These are phyloP conservation scores for Toxotes lorentzi DNA, from an alignment of 2,797 vertebrate genomes.

Conservation along the genomic window DNA sequence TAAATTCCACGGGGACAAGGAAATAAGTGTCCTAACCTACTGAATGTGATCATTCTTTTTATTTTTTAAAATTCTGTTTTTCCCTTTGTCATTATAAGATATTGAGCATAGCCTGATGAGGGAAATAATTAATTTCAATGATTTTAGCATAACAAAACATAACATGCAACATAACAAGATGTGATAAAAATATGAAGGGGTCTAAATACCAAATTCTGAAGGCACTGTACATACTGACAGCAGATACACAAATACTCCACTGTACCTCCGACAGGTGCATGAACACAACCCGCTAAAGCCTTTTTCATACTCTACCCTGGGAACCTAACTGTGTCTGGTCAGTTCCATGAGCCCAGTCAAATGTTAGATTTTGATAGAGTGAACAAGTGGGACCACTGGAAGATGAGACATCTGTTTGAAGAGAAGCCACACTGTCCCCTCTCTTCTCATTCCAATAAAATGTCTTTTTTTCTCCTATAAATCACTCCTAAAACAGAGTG, in stretches of 20 bases:
- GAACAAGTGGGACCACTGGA: conserved; percentile 56
- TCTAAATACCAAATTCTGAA: too few species aligned
- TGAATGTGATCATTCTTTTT: too few species aligned
- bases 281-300: conserved; percentile 48
- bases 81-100: too few species aligned
- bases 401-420: conserved; percentile 47
- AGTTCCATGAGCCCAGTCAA: conserved; percentile 33
- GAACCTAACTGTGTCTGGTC: conserved; percentile 43
- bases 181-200: too few species aligned
- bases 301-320: conserved; percentile 65
- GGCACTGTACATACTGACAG: conserved; percentile 15
- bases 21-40: too few species aligned
- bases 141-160: too few species aligned
- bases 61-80: too few species aligned
- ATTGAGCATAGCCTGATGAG: too few species aligned
- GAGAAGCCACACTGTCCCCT: conserved; percentile 15
- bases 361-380: conserved; percentile 60
- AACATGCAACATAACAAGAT: too few species aligned
- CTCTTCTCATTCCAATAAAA: conserved; percentile 12
- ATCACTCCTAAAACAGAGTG: conserved; percentile 5
- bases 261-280: conserved; percentile 61
- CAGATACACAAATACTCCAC: conserved; percentile 28
- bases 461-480: conserved; percentile 8
- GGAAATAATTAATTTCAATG: too few species aligned
- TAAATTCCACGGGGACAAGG: too few species aligned